These are phyloP conservation scores for Cephus rjabovi DNA, from an alignment of 2,888 invertebrate genomes.

Conservation along the genomic window DNA sequence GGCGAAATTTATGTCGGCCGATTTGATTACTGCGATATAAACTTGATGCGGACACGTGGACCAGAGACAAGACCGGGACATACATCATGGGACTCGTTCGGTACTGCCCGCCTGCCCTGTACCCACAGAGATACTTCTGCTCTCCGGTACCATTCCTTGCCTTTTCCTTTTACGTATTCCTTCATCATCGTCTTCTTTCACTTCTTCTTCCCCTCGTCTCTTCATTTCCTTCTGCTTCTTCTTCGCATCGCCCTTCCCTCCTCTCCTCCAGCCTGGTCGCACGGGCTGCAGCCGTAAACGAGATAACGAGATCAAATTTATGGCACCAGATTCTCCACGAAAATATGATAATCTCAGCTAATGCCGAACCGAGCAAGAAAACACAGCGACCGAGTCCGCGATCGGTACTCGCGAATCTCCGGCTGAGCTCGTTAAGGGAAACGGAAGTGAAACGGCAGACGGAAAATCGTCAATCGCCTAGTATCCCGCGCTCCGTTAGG, in stretches of 20 bases:
- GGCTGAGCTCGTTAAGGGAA: neutral
- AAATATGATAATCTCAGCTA: constrained; percentile 65
- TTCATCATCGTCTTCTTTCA: neutral
- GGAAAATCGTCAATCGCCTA: neutral
- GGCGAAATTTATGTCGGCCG: constrained; percentile 58
- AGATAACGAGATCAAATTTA: constrained; percentile 68
- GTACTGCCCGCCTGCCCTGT: constrained; percentile 37
- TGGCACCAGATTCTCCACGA: constrained; percentile 61
- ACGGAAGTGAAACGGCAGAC: neutral
- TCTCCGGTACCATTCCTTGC: constrained; percentile 35
- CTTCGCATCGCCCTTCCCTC: constrained; percentile 21
- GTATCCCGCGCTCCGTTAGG: neutral
- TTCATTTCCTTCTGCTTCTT: constrained; percentile 22
- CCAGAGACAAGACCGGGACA: constrained; percentile 62
- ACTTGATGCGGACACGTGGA: constrained; percentile 59
- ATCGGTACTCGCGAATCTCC: neutral
- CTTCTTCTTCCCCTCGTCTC: constrained; percentile 8
- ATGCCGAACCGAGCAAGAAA: constrained; percentile 53
- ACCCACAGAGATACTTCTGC: constrained; percentile 12
- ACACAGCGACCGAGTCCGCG: neutral
- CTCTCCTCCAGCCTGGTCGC: constrained; percentile 37
- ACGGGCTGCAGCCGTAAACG: constrained; percentile 57
- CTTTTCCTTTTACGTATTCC: constrained; percentile 8
- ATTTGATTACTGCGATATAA: constrained; percentile 67
- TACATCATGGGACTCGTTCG: constrained; percentile 61